Percentiles rank a stretch among this genome's conserved stretches.
Conservation (phyloP, 2,797 vertebrate species). For the Acomys russatus region DNA sequence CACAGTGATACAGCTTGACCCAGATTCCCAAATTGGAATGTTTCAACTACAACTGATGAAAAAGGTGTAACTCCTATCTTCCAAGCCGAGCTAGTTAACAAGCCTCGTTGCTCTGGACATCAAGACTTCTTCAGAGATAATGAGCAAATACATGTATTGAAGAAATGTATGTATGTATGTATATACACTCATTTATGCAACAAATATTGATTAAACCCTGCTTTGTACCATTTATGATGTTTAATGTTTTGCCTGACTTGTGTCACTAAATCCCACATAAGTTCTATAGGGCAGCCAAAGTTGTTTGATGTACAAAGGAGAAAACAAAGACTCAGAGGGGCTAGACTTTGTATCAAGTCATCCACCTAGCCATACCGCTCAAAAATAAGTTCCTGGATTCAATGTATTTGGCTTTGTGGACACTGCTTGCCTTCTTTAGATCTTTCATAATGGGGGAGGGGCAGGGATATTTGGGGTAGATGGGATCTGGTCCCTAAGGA, state of each 20-base stretch:
- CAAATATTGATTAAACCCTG: background rate
- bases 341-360: background rate
- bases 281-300: background rate
- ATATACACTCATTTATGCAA: background rate
- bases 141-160: background rate
- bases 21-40: slow-evolving; percentile 52
- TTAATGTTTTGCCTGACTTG: background rate
- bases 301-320: background rate
- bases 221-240: too few species aligned
- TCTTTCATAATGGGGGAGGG: background rate
- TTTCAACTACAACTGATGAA: slow-evolving; percentile 17
- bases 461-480: background rate
- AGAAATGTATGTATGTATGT: background rate
- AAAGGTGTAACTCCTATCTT: slow-evolving; percentile 28
- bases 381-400: background rate
- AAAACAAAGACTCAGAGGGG: background rate
- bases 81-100: background rate
- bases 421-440: background rate
- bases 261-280: background rate
- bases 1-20: slow-evolving; percentile 45
- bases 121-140: background rate
- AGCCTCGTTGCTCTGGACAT: background rate
- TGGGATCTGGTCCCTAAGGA: too few species aligned
- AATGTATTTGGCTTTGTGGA: background rate
- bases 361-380: background rate